These are phyloP conservation scores for Hyles vespertilio DNA, from an alignment of 1,140 invertebrate genomes.

Conservation along the genomic window DNA sequence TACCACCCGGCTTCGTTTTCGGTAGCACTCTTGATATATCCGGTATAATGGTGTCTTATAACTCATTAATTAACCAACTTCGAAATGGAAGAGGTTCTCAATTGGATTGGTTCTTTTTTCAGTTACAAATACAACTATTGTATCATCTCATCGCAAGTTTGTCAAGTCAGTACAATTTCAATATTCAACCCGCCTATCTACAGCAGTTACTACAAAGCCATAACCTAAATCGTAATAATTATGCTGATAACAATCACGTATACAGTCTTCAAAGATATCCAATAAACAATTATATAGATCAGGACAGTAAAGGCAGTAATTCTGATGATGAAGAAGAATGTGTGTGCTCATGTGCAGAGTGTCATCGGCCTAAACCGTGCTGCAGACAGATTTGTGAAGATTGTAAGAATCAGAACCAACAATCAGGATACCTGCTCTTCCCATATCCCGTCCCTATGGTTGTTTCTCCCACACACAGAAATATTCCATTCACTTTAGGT, in stretches of 20 bases:
- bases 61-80: too few relatives aligned
- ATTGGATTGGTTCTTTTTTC: too few relatives aligned
- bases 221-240: too few relatives aligned
- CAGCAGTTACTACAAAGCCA: not conserved
- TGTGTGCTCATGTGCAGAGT: constrained; percentile 21
- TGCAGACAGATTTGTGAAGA: constrained; percentile 16
- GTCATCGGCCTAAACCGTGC: constrained; percentile 17
- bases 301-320: not conserved
- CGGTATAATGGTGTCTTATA: too few relatives aligned
- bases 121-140: not conserved
- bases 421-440: not conserved
- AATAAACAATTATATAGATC: too few relatives aligned
- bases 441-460: constrained; percentile 5
- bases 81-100: too few relatives aligned
- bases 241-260: too few relatives aligned
- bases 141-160: not conserved
- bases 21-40: too few relatives aligned
- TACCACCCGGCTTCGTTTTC: too few relatives aligned
- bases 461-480: not conserved
- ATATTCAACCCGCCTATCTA: not conserved
- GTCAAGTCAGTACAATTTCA: not conserved
- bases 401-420: constrained; percentile 11
- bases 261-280: too few relatives aligned
- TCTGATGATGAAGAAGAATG: constrained; percentile 2
- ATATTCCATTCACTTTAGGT: too few relatives aligned